These are phyloP conservation scores for Ricordea florida DNA, from an alignment of 92 coral and sea anemone genomes.

Conservation along the genomic window DNA sequence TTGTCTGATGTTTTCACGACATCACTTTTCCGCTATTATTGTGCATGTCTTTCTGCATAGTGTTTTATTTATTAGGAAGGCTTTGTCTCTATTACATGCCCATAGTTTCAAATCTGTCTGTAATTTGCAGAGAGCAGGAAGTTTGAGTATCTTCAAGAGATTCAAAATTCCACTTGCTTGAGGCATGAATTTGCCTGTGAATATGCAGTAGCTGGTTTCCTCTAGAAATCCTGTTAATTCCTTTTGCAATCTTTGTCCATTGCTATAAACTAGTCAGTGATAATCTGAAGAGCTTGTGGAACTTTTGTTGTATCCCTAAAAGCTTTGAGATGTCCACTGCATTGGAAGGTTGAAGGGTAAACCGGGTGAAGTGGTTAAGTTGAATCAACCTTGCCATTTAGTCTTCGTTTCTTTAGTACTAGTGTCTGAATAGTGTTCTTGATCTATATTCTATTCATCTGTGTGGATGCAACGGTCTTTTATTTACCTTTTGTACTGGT, in stretches of 20 bases:
- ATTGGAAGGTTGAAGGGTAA: no score
- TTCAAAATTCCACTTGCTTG: conserved; percentile 61
- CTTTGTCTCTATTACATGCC: neutral
- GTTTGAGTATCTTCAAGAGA: neutral
- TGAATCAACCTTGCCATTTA: no score
- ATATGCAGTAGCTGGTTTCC: conserved; percentile 18
- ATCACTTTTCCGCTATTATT: neutral
- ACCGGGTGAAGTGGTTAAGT: no score
- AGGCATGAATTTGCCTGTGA: conserved; percentile 64
- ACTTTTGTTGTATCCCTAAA: no score
- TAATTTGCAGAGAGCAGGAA: neutral
- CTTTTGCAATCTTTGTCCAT: neutral
- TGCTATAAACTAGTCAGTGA: neutral
- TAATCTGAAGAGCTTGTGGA: neutral
- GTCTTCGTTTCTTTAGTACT: no score
- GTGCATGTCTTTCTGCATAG: neutral
- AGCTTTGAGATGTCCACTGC: no score
- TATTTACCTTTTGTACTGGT: no score
- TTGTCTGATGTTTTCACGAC: conserved; percentile 2
- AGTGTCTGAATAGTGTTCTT: no score
- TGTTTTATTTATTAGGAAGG: neutral
- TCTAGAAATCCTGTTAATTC: neutral
- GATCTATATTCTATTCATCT: no score
- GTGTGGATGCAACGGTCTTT: no score
- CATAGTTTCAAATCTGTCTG: neutral